Conservation (phyloP, 2,113 vertebrate species). For the Apodemus speciosus region DNA sequence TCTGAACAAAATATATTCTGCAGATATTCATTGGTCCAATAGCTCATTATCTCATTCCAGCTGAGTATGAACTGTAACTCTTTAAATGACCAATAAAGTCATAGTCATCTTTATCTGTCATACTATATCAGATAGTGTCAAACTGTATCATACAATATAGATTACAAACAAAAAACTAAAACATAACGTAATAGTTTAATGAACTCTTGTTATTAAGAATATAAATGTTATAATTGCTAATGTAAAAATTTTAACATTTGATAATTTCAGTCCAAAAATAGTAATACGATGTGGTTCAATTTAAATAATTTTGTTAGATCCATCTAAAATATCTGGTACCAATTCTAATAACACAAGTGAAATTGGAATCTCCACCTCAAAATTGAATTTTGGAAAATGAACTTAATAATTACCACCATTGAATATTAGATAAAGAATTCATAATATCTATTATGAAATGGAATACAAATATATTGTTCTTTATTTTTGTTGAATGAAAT, state of each 20-base stretch:
- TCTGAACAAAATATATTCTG: not conserved
- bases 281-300: not conserved
- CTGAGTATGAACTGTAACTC: not conserved
- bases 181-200: not conserved
- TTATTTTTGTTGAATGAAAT: not conserved
- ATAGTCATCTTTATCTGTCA: not conserved
- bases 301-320: not conserved
- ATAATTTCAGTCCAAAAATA: not conserved
- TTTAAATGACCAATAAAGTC: not conserved
- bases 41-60: not conserved
- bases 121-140: no score
- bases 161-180: not conserved
- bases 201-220: not conserved
- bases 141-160: not conserved
- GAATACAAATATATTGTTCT: not conserved
- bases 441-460: not conserved
- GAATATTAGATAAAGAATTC: not conserved
- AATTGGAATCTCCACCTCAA: not conserved
- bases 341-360: not conserved
- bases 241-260: not conserved
- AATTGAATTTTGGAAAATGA: slow-evolving; percentile 29
- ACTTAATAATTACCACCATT: not conserved
- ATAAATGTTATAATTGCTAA: not conserved
- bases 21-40: not conserved
- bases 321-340: not conserved